phyloP scores from a whole-genome alignment of 1,140 invertebrate species.

The Oryctes rhinoceros region DNA sequence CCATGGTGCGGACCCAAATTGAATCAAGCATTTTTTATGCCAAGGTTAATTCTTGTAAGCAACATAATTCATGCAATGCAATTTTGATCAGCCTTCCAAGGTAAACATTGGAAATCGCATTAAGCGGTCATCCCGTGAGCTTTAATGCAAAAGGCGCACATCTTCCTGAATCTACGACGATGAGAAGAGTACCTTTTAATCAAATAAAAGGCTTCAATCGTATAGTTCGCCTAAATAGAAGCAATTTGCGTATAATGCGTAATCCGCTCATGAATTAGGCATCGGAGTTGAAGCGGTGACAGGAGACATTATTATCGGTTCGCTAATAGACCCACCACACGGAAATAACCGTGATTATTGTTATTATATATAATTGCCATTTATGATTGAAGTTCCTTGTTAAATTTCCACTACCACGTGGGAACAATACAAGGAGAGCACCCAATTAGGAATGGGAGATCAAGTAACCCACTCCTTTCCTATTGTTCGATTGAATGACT shows the following conservation, averaged over 20 bases:
- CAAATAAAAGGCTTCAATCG: not conserved
- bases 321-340: not conserved
- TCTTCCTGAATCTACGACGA: too few species aligned
- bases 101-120: too few species aligned
- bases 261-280: not conserved
- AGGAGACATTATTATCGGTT: not conserved
- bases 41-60: too few species aligned
- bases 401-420: not conserved
- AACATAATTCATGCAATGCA: too few species aligned
- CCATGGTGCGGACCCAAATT: too few species aligned
- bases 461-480: not conserved
- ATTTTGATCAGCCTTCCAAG: too few species aligned
- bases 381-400: not conserved
- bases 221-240: not conserved
- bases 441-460: not conserved
- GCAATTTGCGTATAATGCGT: not conserved
- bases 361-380: not conserved
- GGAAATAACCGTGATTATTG: not conserved
- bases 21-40: too few species aligned
- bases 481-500: constrained; percentile 1
- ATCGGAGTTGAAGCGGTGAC: not conserved
- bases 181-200: too few species aligned
- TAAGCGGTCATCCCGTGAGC: too few species aligned
- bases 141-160: too few species aligned
- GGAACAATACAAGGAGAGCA: not conserved